Evolutionary conservation across 2,797 vertebrate species (phyloP).

Genomic region (Lagocephalus sceleratus): DNA sequence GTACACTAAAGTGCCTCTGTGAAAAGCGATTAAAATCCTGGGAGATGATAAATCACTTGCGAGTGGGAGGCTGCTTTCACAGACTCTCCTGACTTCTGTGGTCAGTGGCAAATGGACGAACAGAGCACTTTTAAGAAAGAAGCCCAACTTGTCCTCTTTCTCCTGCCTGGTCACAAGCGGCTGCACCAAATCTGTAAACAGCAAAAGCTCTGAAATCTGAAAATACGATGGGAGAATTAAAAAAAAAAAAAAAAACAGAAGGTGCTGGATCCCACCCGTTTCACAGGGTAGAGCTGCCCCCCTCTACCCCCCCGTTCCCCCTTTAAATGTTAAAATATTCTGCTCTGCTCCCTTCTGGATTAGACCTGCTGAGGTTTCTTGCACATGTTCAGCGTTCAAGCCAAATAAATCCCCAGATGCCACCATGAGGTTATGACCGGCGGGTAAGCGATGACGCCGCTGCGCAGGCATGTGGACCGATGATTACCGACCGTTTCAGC

Average conservation of each 20-base stretch:
- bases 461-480: constrained; percentile 40
- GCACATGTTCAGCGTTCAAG: constrained; percentile 12
- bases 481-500: constrained; percentile 28
- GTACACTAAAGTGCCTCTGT: constrained; percentile 12
- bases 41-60: constrained; percentile 47
- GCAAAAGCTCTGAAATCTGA: too few species aligned
- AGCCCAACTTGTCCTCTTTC: constrained; percentile 17
- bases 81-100: constrained; percentile 62
- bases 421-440: constrained; percentile 17
- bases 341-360: constrained; percentile 7
- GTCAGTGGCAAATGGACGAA: constrained; percentile 50
- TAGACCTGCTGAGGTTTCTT: constrained; percentile 14
- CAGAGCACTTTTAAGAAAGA: constrained; percentile 47
- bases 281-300: too few species aligned
- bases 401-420: constrained; percentile 9
- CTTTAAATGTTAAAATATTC: constrained; percentile 4
- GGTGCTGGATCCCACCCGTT: too few species aligned
- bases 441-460: constrained; percentile 27
- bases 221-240: too few species aligned
- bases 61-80: constrained; percentile 68
- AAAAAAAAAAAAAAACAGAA: too few species aligned
- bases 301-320: not conserved
- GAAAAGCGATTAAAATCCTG: constrained; percentile 28
- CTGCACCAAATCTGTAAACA: too few species aligned
- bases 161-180: too few species aligned